phyloP scores from a whole-genome alignment of 2,888 invertebrate genomes.

The Epistrophe eligans region DNA sequence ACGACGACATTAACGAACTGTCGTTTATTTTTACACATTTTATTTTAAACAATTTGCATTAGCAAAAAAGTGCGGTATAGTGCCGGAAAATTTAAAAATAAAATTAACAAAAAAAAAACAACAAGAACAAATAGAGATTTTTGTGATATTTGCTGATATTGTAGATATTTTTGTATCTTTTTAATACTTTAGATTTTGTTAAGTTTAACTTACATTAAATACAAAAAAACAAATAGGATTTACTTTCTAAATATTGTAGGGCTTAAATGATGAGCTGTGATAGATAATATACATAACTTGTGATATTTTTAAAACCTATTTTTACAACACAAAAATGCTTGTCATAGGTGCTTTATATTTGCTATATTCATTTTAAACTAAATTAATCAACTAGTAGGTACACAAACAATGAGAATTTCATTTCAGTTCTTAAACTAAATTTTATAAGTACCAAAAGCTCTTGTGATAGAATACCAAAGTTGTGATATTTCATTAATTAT shows the following conservation, averaged over 20 bases:
- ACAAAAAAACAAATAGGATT: not conserved
- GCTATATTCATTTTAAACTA: too few relatives aligned
- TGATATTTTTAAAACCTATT: not conserved
- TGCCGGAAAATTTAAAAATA: constrained; percentile 29
- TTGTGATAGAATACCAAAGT: not conserved
- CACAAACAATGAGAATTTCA: too few relatives aligned
- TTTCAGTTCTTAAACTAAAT: not conserved
- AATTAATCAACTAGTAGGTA: too few relatives aligned
- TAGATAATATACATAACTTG: not conserved
- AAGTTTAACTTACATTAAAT: not conserved
- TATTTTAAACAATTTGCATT: constrained; percentile 7
- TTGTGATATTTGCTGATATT: not conserved
- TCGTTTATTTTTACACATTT: constrained; percentile 47
- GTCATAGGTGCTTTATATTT: too few relatives aligned
- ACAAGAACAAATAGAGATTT: not conserved
- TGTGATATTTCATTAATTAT: not conserved
- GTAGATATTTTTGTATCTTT: not conserved
- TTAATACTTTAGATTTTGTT: not conserved
- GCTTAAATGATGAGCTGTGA: not conserved
- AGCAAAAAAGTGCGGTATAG: constrained; percentile 8
- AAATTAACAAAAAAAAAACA: not conserved
- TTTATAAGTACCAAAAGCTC: not conserved
- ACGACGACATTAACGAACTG: constrained; percentile 47
- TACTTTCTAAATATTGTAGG: not conserved
- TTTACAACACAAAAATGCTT: too few relatives aligned